Evolutionary conservation across 2,888 invertebrate species (phyloP), one percentile per base, ranked within the genome.

Genomic region (Heteromyza rotundicornis): DNA sequence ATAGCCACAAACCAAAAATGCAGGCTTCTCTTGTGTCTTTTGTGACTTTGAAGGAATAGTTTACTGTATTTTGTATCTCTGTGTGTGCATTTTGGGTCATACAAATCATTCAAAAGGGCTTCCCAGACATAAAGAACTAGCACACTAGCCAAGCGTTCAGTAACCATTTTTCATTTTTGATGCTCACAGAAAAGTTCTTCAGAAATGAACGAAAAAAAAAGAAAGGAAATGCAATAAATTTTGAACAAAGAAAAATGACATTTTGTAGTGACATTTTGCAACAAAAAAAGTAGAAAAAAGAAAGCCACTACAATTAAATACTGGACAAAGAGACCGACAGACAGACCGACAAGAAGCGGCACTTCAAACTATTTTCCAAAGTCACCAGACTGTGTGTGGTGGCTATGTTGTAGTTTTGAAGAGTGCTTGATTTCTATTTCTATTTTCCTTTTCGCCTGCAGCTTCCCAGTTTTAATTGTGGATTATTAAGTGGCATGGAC

Each of bases 51-150:
- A n/a, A n/a, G n/a, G n/a, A n/a, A n/a, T n/a, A n/a, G n/a, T n/a
- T n/a, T n/a, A n/a, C n/a, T 32, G 32, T 32, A 5, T 12, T 32
- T 5, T 32, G 32, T 12, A 32, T 40, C 14, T 7, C 14, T 40
- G 40, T 40, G 40, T 40, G 40, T 40, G 40, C 16, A 12, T 32
- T 32, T 32, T 53, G 32, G 24, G 44, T 53, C 53, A 53, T 23
- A 59, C 59, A 59, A 59, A 59, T 59, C 53, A 59, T 35, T 53
- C 20, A 22, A 19, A 47, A 47, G 53, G 3, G 40, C 10, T n/a
- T 40, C 40, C 3, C n/a, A n/a, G n/a, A n/a, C n/a, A n/a, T n/a
- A n/a, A n/a, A n/a, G n/a, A n/a, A n/a, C n/a, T n/a, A n/a, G n/a
- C n/a, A n/a, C n/a, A n/a, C n/a, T n/a, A n/a, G n/a, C n/a, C n/a